Conservation (phyloP, 2,113 vertebrate species). For the Pagrus major region DNA sequence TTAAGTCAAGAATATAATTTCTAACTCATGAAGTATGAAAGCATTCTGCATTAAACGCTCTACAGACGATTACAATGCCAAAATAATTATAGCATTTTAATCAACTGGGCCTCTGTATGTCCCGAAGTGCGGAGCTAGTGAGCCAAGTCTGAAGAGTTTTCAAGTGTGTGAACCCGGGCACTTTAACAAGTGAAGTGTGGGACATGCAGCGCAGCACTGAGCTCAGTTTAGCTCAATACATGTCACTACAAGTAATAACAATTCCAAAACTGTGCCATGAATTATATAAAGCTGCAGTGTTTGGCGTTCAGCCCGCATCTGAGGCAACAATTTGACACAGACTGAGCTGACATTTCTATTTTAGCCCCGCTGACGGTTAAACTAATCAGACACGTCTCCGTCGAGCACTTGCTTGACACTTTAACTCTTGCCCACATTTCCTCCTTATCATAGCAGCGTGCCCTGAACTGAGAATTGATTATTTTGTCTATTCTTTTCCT, state of each 20-base stretch:
- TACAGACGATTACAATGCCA: conserved; percentile 24
- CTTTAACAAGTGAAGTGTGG: conserved; percentile 32
- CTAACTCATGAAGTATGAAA: conserved; percentile 36
- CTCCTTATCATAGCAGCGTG: conserved; percentile 30
- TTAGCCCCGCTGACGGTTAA: conserved; percentile 44
- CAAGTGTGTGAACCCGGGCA: neutral
- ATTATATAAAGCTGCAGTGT: conserved; percentile 42
- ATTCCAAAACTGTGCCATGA: conserved; percentile 37
- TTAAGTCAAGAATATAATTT: conserved; percentile 9
- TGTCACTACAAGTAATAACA: conserved; percentile 39
- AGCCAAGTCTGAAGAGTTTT: conserved; percentile 31
- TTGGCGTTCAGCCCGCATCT: conserved; percentile 35
- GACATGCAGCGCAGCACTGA: neutral
- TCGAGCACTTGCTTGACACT: conserved; percentile 38
- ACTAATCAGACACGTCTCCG: conserved; percentile 54
- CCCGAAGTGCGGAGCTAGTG: conserved; percentile 14
- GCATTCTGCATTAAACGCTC: neutral
- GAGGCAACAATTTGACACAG: conserved; percentile 56
- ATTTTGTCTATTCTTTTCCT: conserved; percentile 29
- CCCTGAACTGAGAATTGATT: conserved; percentile 19
- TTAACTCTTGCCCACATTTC: conserved; percentile 34
- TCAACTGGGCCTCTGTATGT: conserved; percentile 7
- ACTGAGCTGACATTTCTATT: conserved; percentile 66
- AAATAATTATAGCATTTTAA: conserved; percentile 42
- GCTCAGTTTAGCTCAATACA: conserved; percentile 15